phyloP scores from a whole-genome alignment of 2,888 invertebrate genomes.

The Hofmannophila pseudospretella region DNA sequence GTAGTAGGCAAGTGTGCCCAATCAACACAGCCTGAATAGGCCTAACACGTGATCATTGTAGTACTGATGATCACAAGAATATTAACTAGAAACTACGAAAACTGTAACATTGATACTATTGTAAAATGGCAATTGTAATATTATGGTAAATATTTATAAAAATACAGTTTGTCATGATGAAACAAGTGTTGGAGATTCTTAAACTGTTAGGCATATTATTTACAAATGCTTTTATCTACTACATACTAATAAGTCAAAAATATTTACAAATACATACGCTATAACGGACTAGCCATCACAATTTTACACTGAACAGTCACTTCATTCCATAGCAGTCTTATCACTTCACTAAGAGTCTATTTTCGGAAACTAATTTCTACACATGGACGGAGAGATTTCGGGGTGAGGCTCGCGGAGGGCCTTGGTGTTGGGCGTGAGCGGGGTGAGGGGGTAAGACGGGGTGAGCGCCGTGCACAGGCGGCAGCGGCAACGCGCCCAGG shows the following conservation, averaged over 20 bases:
- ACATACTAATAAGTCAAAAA: background rate
- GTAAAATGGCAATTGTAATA: constrained; percentile 22
- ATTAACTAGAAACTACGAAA: constrained; percentile 12
- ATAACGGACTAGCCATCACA: constrained; percentile 70
- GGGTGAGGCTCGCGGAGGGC: constrained; percentile 77
- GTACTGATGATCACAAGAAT: constrained; percentile 14
- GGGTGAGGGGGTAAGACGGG: constrained; percentile 74
- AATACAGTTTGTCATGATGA: constrained; percentile 9
- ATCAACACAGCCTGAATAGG: constrained; percentile 62
- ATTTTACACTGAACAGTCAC: constrained; percentile 41
- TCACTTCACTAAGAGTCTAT: constrained; percentile 35
- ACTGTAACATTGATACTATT: constrained; percentile 12
- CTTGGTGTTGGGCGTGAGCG: constrained; percentile 59
- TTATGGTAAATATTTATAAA: constrained; percentile 16
- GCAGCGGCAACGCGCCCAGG: constrained; percentile 74
- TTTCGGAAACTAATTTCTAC: constrained; percentile 23
- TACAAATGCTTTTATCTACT: constrained; percentile 9
- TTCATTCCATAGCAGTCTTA: constrained; percentile 21
- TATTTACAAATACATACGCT: constrained; percentile 38
- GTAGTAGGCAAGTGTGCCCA: constrained; percentile 58
- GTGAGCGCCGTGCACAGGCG: constrained; percentile 65
- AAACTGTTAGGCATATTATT: constrained; percentile 8
- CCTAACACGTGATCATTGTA: constrained; percentile 38
- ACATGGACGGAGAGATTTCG: constrained; percentile 89
- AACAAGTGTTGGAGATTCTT: constrained; percentile 4